Percentiles rank a stretch among this genome's conserved stretches.
phyloP scores from a whole-genome alignment of 2,888 invertebrate genomes.

The Ophion obscuratus region DNA sequence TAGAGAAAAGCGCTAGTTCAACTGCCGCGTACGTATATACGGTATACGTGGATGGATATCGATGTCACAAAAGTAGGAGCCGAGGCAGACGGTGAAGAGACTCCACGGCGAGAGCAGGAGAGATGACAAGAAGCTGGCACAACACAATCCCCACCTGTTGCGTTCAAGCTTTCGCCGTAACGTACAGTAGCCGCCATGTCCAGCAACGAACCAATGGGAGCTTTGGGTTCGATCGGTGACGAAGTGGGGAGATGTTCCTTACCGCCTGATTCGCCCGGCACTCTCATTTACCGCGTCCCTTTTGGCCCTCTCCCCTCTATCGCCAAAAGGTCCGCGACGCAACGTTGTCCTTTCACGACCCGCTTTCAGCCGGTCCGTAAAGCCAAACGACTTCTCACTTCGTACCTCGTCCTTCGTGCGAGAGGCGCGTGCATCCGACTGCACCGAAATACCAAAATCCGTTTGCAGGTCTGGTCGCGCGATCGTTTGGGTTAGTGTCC shows the following conservation, averaged over 20 bases:
- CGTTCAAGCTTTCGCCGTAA: slow-evolving; percentile 69
- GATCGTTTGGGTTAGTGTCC: background rate
- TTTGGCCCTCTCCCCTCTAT: slow-evolving; percentile 1
- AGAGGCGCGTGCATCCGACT: slow-evolving; percentile 16
- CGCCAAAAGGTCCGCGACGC: slow-evolving; percentile 45
- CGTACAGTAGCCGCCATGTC: slow-evolving; percentile 79
- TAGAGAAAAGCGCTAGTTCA: background rate
- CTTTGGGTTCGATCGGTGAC: slow-evolving; percentile 69
- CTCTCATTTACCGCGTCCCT: slow-evolving; percentile 63
- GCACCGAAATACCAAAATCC: background rate
- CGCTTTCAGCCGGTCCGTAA: slow-evolving; percentile 49
- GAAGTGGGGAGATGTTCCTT: slow-evolving; percentile 78
- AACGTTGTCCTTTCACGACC: slow-evolving; percentile 43
- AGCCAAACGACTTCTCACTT: slow-evolving; percentile 57
- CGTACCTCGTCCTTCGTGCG: slow-evolving; percentile 51
- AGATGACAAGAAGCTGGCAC: slow-evolving; percentile 50
- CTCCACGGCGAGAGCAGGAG: slow-evolving; percentile 14
- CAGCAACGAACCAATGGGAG: slow-evolving; percentile 77
- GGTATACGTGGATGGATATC: slow-evolving; percentile 25
- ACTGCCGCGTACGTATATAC: slow-evolving; percentile 4
- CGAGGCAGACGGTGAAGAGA: slow-evolving; percentile 32
- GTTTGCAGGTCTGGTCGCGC: background rate
- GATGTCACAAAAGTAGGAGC: slow-evolving; percentile 23
- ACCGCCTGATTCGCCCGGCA: slow-evolving; percentile 76
- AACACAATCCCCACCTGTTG: slow-evolving; percentile 81